Base-by-base conservation (phyloP, 2,113 vertebrate species). In the Colinus virginianus region DNA sequence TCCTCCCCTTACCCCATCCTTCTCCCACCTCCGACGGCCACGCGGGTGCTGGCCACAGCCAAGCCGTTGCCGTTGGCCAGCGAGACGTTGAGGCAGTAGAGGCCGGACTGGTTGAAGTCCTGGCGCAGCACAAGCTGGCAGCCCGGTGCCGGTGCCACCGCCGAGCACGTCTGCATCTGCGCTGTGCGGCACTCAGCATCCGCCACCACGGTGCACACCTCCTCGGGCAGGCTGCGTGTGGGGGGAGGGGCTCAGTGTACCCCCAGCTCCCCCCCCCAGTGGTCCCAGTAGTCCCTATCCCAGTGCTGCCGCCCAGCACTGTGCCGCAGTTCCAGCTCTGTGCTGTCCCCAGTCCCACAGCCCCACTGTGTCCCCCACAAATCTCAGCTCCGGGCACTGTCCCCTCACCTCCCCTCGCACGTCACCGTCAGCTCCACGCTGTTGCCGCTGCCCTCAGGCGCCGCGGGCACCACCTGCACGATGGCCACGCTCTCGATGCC, bases 61-160 rank as follows among this genome's bases (percentile, higher is more conserved):
- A 99, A 96, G 90, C 99, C 98, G 87, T 98, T 98, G 59, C 98
- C 97, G 90, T 99, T 98, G 77, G 98, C 98, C 95, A 99, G 71
- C 30, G 99, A 99, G 70, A 99, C 98, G 75, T 99, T 99, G 92
- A 99, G 97, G 93, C 99, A 99, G 96, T 98, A 99, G 48, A 98
- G 96, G 20, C 99, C 99, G 1, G 98, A 98, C 67, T 98, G 96
- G 55, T 98, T 98, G 96, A 99, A 98, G 88, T 97, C 97, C 95
- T 99, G 99, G 12, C 98, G 97, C 61, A 99, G 97, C 85, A 99
- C 97, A 71, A 99, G 96, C 90, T 98, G 98, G 93, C 99, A 99
- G 90, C 98, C 98, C 14, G 98, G 97, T 13, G 97, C 97, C 4
- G 98, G 98, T 5, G 94, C 58, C 80, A 98, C 98, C 11, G 96